Conservation (phyloP, 30 jellyfish, hydroid and myxozoan species). For the Turritopsis rubra region DNA sequence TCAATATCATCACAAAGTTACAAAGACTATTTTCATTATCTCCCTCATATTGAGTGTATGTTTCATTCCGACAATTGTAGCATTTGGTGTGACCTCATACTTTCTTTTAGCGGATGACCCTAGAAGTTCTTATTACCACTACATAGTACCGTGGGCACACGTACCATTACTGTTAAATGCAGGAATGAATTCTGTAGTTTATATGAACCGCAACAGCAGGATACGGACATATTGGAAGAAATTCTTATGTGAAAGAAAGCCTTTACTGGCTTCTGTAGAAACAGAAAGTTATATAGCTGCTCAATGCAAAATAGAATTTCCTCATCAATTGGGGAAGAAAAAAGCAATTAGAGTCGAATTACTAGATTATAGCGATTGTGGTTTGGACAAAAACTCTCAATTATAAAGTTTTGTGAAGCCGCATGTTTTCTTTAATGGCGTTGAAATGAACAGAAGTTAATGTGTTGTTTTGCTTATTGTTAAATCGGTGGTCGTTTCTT, state of each 20-base stretch:
- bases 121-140: neutral
- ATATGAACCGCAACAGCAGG: neutral
- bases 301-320: too few species aligned
- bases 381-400: neutral
- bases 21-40: constrained; percentile 5
- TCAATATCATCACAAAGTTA: constrained; percentile 11
- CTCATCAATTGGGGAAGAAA: neutral
- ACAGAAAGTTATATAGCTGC: neutral
- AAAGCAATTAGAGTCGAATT: neutral
- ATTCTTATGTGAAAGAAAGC: neutral
- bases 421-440: too few species aligned
- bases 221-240: neutral
- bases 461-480: too few species aligned
- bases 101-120: neutral
- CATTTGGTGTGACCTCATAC: neutral
- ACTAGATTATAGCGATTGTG: neutral
- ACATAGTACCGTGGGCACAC: constrained; percentile 15
- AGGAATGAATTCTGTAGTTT: constrained; percentile 16
- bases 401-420: neutral
- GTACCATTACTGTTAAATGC: neutral
- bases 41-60: constrained; percentile 5
- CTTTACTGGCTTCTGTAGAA: neutral
- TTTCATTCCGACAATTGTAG: neutral
- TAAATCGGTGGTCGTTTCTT: too few species aligned
- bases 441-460: too few species aligned